Percentiles rank a stretch among this genome's conserved stretches.
phyloP scores from a whole-genome alignment of 2,888 invertebrate genomes.

The Sturmia bella region DNA sequence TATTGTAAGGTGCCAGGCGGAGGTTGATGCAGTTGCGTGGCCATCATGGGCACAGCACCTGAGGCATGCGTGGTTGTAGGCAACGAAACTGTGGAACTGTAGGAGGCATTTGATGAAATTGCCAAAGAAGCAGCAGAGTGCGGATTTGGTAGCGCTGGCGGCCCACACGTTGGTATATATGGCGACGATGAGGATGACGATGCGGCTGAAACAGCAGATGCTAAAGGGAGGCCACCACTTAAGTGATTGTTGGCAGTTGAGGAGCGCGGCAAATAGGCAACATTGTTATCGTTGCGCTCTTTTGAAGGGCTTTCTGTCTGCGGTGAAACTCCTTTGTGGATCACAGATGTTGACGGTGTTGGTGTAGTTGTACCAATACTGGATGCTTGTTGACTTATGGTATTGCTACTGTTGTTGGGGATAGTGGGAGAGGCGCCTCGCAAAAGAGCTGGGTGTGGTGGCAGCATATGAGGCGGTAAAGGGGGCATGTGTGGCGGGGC shows the following conservation, averaged over 20 bases:
- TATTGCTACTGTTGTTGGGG: slow-evolving; percentile 43
- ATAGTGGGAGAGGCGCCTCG: slow-evolving; percentile 81
- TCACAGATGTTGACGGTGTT: slow-evolving; percentile 81
- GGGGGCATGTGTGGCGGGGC: slow-evolving; percentile 69
- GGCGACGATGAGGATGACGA: slow-evolving; percentile 43
- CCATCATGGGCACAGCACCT: slow-evolving; percentile 66
- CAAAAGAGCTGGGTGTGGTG: slow-evolving; percentile 73
- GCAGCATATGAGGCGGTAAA: slow-evolving; percentile 71
- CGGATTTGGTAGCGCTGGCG: slow-evolving; percentile 58
- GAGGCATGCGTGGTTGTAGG: slow-evolving; percentile 69
- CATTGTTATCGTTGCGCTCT: slow-evolving; percentile 91
- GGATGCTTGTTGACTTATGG: slow-evolving; percentile 61
- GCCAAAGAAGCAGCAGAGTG: slow-evolving; percentile 66
- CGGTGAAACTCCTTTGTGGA: slow-evolving; percentile 87
- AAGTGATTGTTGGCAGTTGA: slow-evolving; percentile 74
- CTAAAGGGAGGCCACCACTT: slow-evolving; percentile 73
- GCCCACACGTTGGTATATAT: slow-evolving; percentile 56
- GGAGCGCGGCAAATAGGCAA: slow-evolving; percentile 58
- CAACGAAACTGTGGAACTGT: slow-evolving; percentile 69
- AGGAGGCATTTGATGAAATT: slow-evolving; percentile 66
- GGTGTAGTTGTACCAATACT: slow-evolving; percentile 59
- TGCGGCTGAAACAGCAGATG: slow-evolving; percentile 41
- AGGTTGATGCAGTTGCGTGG: slow-evolving; percentile 54
- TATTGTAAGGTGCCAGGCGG: slow-evolving; percentile 58
- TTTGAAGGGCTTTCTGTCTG: slow-evolving; percentile 89